These are phyloP conservation scores for Artemisiospiza belli DNA, from an alignment of 2,113 vertebrate species.

Conservation along the genomic window DNA sequence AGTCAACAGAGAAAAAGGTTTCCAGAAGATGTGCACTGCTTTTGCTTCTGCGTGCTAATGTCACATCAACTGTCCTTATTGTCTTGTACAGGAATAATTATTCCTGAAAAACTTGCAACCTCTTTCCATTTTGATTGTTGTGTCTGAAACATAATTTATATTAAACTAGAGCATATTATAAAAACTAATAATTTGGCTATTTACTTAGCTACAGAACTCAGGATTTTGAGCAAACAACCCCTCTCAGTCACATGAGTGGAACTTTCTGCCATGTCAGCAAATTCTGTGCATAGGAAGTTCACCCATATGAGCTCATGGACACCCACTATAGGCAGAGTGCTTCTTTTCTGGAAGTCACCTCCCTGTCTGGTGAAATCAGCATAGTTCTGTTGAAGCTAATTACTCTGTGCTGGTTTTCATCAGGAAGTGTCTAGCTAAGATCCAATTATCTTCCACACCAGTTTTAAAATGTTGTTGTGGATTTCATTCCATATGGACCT, in stretches of 20 bases:
- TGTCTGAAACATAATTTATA: constrained; percentile 1
- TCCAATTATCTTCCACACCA: background rate
- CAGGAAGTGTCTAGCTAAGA: background rate
- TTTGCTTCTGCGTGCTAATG: constrained; percentile 47
- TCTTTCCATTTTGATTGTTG: constrained; percentile 15
- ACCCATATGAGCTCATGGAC: background rate
- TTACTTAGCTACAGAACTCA: background rate
- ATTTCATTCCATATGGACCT: background rate
- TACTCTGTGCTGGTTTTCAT: background rate
- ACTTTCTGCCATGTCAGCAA: background rate
- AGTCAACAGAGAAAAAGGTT: constrained; percentile 21
- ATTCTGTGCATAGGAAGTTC: background rate
- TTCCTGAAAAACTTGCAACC: constrained; percentile 13
- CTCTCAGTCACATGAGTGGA: background rate
- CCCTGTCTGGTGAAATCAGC: background rate
- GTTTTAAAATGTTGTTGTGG: background rate
- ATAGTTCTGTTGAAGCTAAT: background rate
- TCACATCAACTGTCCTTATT: constrained; percentile 14
- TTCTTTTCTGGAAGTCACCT: background rate
- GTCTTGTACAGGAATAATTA: constrained; percentile 15
- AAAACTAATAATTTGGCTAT: constrained; percentile 4
- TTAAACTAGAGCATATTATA: background rate
- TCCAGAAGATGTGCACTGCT: constrained; percentile 44
- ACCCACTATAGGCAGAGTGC: background rate
- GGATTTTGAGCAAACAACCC: background rate